phyloP scores from a whole-genome alignment of 2,888 invertebrate species.

The Tiphia femorata region DNA sequence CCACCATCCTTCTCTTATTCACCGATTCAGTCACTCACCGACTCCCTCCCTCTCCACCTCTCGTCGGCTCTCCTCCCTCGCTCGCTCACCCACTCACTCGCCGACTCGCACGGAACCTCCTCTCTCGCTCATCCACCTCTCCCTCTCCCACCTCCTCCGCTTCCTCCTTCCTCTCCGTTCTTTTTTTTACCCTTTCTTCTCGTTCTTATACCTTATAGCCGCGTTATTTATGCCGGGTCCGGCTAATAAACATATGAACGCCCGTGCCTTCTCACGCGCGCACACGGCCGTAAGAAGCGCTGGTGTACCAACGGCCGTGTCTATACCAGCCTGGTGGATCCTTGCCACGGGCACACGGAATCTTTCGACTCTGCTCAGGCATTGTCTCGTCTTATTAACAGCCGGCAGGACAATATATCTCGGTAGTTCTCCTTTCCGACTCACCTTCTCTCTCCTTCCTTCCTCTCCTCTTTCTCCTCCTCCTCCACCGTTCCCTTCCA shows the following conservation, averaged over 20 bases:
- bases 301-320: conserved; percentile 16
- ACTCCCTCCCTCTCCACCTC: no score
- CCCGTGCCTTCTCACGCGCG: conserved; percentile 63
- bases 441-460: conserved; percentile 7
- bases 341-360: conserved; percentile 23
- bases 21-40: no score
- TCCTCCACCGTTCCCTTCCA: not conserved
- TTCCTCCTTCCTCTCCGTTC: conserved; percentile 12
- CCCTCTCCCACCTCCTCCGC: conserved; percentile 13
- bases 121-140: conserved; percentile 9
- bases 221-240: conserved; percentile 68
- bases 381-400: conserved; percentile 68
- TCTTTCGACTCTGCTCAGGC: conserved; percentile 46
- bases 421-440: conserved; percentile 40
- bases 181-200: conserved; percentile 53
- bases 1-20: no score
- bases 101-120: not conserved
- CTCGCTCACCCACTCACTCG: conserved; percentile 2
- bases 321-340: conserved; percentile 14
- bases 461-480: not conserved
- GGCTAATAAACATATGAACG: conserved; percentile 70
- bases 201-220: conserved; percentile 64
- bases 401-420: conserved; percentile 62
- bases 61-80: conserved; percentile 25
- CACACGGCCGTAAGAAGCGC: conserved; percentile 29